A percentile compares a stretch with the other conserved stretches of the same genome.
These are phyloP conservation scores for Holocentrus rufus DNA, from an alignment of 2,797 vertebrate genomes.

Conservation along the genomic window DNA sequence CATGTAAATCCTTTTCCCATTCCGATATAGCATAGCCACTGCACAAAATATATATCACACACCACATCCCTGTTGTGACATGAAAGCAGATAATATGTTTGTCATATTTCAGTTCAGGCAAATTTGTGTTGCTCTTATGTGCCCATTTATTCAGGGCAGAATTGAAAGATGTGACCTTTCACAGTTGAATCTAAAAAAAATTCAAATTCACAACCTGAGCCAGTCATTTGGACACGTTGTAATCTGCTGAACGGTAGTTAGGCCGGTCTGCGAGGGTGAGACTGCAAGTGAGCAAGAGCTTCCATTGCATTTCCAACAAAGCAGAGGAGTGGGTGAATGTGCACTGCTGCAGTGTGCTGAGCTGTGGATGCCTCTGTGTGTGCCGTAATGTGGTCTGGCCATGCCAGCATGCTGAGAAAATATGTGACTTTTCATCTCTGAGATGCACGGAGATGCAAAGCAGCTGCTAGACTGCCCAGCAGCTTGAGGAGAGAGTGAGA, in stretches of 20 bases:
- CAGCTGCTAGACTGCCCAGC: conserved; percentile 73
- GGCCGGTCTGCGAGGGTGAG: too few relatives aligned
- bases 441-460: conserved; percentile 69
- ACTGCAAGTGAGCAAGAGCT: conserved; percentile 27
- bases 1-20: neutral
- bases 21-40: neutral
- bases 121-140: neutral
- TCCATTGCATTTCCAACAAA: conserved; percentile 30
- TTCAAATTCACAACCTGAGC: too few relatives aligned
- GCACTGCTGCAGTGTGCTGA: conserved; percentile 31
- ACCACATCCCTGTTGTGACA: neutral
- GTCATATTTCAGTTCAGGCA: neutral
- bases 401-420: conserved; percentile 76
- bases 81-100: neutral
- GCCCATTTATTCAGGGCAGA: neutral
- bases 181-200: too few relatives aligned
- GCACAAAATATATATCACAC: neutral
- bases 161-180: neutral
- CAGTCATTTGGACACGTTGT: too few relatives aligned
- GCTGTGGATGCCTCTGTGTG: conserved; percentile 56
- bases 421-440: conserved; percentile 75
- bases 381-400: conserved; percentile 71
- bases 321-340: conserved; percentile 39
- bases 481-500: conserved; percentile 53
- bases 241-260: too few relatives aligned